Evolutionary conservation across 2,113 vertebrate species (phyloP).

Genomic region (Cephalophus harveyi): DNA sequence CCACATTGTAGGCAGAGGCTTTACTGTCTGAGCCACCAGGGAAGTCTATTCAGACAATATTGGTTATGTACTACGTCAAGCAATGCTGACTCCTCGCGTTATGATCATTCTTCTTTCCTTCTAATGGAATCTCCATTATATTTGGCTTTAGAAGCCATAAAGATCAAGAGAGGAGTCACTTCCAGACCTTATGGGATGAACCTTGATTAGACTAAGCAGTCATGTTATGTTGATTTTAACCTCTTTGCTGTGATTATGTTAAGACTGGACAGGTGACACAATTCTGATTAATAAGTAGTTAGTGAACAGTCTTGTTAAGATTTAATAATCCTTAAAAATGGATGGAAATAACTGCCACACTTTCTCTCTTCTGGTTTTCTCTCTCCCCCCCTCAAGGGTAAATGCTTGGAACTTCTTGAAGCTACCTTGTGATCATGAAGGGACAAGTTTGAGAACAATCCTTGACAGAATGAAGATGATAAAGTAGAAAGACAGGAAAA

Average conservation of each 20-base stretch:
- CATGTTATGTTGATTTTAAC: background rate
- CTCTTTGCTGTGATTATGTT: background rate
- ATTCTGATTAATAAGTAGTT: background rate
- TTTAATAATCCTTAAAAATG: background rate
- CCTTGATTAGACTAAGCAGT: background rate
- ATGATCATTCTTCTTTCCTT: background rate
- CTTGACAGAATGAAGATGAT: background rate
- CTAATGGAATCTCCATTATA: background rate
- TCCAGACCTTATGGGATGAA: background rate
- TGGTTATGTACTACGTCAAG: fast-evolving
- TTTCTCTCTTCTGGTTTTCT: background rate
- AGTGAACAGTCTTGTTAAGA: background rate
- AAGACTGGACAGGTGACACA: background rate
- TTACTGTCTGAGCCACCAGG: background rate
- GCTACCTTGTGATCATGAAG: background rate
- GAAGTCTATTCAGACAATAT: background rate
- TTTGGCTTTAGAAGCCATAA: background rate
- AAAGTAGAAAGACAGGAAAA: background rate
- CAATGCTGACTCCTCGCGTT: background rate
- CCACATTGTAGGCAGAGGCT: background rate
- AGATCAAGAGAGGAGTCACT: background rate
- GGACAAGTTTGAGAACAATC: background rate
- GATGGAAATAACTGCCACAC: background rate
- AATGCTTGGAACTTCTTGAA: background rate
- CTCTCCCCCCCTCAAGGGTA: background rate